Evolutionary conservation across 2,113 vertebrate genomes (phyloP).

Genomic region (Gavia stellata): DNA sequence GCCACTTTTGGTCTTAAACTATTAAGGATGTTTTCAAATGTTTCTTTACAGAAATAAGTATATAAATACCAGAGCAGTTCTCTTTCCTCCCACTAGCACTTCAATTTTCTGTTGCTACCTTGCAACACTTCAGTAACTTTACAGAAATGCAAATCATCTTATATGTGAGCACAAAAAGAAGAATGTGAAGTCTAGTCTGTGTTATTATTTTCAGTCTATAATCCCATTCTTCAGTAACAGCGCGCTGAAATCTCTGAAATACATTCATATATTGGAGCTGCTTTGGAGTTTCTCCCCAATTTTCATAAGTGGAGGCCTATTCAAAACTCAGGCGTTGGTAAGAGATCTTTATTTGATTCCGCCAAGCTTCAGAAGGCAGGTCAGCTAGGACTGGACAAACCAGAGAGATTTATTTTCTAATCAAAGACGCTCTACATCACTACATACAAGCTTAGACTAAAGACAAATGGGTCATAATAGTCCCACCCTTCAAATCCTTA

Average conservation of each 20-base stretch:
- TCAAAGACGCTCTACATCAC: neutral
- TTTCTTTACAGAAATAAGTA: neutral
- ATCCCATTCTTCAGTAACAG: neutral
- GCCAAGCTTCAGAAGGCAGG: neutral
- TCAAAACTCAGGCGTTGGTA: neutral
- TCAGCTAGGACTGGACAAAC: neutral
- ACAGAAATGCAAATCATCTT: neutral
- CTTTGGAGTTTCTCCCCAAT: neutral
- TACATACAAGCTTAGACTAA: neutral
- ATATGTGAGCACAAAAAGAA: neutral
- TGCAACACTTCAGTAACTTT: neutral
- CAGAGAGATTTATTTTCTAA: neutral
- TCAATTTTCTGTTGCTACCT: neutral
- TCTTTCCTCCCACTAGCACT: neutral
- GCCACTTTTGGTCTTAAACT: neutral
- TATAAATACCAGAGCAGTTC: neutral
- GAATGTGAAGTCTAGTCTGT: neutral
- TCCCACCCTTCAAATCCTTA: neutral
- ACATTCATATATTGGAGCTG: neutral
- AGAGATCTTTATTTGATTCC: neutral
- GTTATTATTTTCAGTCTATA: neutral
- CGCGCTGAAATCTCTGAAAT: neutral
- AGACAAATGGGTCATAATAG: neutral
- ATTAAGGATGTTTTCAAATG: neutral
- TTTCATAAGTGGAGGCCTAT: neutral